Evolutionary conservation across 2,113 vertebrate species (phyloP), one percentile per base, ranked within the genome.

Genomic region (Nothobranchius kuhntae): DNA sequence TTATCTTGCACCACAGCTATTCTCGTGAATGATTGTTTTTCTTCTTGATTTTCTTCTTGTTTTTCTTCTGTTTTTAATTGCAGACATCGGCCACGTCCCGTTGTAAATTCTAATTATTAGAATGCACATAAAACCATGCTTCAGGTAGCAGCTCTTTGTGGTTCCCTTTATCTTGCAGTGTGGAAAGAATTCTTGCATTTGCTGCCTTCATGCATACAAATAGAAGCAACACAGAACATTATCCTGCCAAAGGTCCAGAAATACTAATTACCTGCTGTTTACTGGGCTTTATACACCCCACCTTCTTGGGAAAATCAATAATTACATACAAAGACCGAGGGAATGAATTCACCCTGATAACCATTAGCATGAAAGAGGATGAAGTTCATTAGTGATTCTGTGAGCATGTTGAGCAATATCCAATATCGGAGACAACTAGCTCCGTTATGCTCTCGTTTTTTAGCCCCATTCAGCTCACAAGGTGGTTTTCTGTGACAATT

Each of bases 191-290:
- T 81, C 60, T 71, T 54, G 45, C 45, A 66, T 77, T 78, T 30
- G 73, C 56, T 76, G 55, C 65, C 44, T 78, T 74, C 76, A 72
- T 76, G 88, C 83, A 90, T 86, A 79, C 82, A 89, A 92, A 91
- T 90, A 86, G 85, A 86, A 77, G 80, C 77, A 77, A 79, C 70
- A 65, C 83, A 80, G 80, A 75, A 87, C 83, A 86, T 89, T 88
- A 91, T 88, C 85, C 85, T 79, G 78, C 90, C 78, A 88, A 83
- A 89, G 87, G 88, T 86, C 75, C 82, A 86, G 75, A 86, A 92
- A 92, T 90, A 90, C 91, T 92, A 93, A 93, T 93, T 92, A 90
- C 85, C 83, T 81, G 89, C 91, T 92, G 89, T 93, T 93, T 91
- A 86, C 84, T 66, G 66, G 85, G 78, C 85, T 88, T 80, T 86